A percentile compares a stretch with the other conserved stretches of the same genome.
These are phyloP conservation scores for Nasonia oneida DNA, from an alignment of 2,888 invertebrate species.

Conservation along the genomic window DNA sequence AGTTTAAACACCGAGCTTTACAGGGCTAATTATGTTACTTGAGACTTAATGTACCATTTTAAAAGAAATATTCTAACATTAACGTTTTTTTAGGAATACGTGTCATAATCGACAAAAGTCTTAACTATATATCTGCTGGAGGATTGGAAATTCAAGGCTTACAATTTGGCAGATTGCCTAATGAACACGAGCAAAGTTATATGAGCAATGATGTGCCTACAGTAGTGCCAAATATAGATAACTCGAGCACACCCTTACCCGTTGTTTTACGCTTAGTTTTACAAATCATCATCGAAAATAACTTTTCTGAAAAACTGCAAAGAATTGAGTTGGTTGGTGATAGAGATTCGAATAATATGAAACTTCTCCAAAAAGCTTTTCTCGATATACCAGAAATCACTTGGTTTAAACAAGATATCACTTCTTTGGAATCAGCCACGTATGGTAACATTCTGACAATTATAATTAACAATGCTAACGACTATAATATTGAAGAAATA, in stretches of 20 bases:
- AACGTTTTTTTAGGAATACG: conserved; percentile 30
- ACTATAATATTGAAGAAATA: conserved; percentile 16
- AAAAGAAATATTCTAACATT: not conserved
- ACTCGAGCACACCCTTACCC: conserved; percentile 16
- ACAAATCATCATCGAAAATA: conserved; percentile 55
- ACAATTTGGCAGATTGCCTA: conserved; percentile 71
- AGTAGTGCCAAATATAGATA: conserved; percentile 42
- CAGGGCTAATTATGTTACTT: too few species aligned
- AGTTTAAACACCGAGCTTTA: too few species aligned
- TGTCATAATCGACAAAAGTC: conserved; percentile 68
- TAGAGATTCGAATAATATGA: not conserved
- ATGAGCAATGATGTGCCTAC: conserved; percentile 13
- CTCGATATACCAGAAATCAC: conserved; percentile 39
- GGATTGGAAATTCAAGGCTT: conserved; percentile 82
- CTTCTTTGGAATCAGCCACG: conserved; percentile 17
- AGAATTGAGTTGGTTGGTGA: conserved; percentile 33
- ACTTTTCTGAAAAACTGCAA: conserved; percentile 40
- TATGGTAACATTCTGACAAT: conserved; percentile 44
- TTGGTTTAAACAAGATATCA: conserved; percentile 21
- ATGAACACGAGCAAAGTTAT: conserved; percentile 30
- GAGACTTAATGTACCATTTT: too few species aligned
- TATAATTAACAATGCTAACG: not conserved
- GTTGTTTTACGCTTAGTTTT: conserved; percentile 36
- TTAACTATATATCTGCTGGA: conserved; percentile 79
- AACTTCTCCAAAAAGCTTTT: not conserved